A percentile compares a stretch with the other conserved stretches of the same genome.
phyloP scores from a whole-genome alignment of 2,888 invertebrate species.

The Plemyria rubiginata region DNA sequence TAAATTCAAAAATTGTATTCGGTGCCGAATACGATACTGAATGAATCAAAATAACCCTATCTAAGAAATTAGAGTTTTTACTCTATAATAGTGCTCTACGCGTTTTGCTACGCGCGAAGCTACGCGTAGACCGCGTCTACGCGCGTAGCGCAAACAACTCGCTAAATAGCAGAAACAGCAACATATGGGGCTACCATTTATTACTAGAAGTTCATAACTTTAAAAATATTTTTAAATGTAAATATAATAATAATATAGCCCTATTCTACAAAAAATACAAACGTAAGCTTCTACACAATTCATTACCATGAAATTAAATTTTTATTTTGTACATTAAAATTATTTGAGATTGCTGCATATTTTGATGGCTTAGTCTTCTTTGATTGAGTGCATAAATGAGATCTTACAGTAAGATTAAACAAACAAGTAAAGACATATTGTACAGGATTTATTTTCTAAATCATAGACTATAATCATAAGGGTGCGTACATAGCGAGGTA shows the following conservation, averaged over 20 bases:
- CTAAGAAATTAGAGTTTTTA: not conserved
- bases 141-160: slow-evolving; percentile 1
- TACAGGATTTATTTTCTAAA: slow-evolving; percentile 1
- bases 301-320: slow-evolving; percentile 1
- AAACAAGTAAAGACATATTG: not conserved
- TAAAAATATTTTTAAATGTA: not conserved
- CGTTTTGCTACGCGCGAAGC: not conserved
- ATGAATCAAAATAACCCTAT: too few relatives aligned
- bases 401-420: slow-evolving; percentile 11
- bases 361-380: slow-evolving; percentile 7
- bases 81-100: not conserved
- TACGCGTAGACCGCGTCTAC: slow-evolving; percentile 3
- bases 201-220: not conserved
- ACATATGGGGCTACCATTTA: not conserved
- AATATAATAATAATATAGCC: slow-evolving; percentile 1
- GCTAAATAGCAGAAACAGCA: not conserved
- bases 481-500: not conserved
- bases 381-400: slow-evolving; percentile 17
- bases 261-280: slow-evolving; percentile 10
- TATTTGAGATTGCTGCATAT: slow-evolving; percentile 10
- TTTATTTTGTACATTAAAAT: slow-evolving; percentile 12
- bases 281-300: not conserved
- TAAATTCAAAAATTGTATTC: too few relatives aligned
- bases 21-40: too few relatives aligned
- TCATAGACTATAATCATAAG: not conserved